These are phyloP conservation scores for Phyllotreta cruciferae DNA, from an alignment of 2,888 invertebrate species.

Conservation along the genomic window DNA sequence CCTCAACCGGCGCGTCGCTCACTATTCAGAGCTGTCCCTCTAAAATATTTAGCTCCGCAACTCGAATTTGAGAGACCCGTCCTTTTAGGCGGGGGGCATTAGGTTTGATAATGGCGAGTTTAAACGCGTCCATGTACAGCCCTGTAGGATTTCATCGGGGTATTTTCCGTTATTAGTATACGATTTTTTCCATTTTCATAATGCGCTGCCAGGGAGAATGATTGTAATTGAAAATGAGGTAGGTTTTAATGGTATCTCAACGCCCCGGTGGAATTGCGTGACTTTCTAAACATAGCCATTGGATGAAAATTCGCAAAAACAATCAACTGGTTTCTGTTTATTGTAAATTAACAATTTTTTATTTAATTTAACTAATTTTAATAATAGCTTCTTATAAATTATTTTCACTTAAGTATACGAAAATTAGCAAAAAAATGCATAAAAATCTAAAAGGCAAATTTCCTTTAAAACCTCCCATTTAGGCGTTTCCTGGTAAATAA, in stretches of 20 bases:
- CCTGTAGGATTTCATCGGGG: no score
- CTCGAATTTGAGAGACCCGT: background rate
- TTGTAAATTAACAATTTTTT: background rate
- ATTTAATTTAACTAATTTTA: background rate
- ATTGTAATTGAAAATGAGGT: no score
- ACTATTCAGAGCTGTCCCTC: conserved; percentile 4
- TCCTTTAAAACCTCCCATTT: background rate
- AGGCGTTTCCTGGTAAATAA: no score
- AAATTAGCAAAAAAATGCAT: no score
- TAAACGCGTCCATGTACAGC: no score
- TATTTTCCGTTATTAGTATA: no score
- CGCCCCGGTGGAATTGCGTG: conserved; percentile 4
- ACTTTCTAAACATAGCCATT: background rate
- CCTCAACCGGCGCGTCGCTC: conserved; percentile 13
- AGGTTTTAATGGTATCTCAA: background rate
- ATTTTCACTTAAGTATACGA: background rate
- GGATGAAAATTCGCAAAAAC: conserved; percentile 3
- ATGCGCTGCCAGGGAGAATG: no score
- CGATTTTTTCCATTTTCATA: no score
- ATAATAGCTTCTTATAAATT: background rate
- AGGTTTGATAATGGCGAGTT: no score
- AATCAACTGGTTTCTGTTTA: background rate
- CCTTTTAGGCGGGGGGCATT: background rate
- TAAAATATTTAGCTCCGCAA: conserved; percentile 12
- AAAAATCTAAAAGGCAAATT: background rate